Conservation (phyloP, 2,888 invertebrate genomes). For the Anorthoa munda region DNA sequence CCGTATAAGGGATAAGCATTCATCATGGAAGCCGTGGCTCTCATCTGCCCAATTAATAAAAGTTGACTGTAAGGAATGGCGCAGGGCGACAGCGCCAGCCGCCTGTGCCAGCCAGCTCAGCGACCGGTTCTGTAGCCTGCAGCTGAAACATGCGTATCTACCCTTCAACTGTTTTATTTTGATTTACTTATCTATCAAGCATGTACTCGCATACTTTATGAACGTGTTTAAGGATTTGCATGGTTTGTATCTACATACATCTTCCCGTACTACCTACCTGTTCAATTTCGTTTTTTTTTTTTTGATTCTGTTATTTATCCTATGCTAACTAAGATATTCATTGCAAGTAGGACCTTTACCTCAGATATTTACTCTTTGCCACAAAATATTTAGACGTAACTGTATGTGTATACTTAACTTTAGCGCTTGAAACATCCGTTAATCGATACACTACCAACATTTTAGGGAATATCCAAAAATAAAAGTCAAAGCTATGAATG, state of each 20-base stretch:
- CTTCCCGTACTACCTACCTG: constrained; percentile 27
- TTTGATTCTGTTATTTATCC: constrained; percentile 5
- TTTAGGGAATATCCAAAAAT: constrained; percentile 32
- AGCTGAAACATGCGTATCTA: constrained; percentile 84
- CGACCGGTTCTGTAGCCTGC: constrained; percentile 86
- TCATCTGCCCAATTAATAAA: constrained; percentile 91
- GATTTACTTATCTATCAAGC: constrained; percentile 87
- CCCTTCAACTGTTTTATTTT: constrained; percentile 88
- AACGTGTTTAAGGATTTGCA: constrained; percentile 75
- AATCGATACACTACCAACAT: neutral
- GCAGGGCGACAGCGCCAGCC: constrained; percentile 81
- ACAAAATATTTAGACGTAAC: neutral
- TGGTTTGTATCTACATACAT: constrained; percentile 67
- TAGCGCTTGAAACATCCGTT: neutral
- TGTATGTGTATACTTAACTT: no score
- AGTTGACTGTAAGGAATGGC: constrained; percentile 89
- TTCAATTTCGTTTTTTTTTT: constrained; percentile 28
- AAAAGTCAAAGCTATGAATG: constrained; percentile 54
- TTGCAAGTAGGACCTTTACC: neutral
- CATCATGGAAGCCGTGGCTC: constrained; percentile 89
- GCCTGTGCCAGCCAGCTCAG: constrained; percentile 73
- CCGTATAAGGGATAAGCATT: constrained; percentile 89
- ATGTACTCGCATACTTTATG: constrained; percentile 75
- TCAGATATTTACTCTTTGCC: no score
- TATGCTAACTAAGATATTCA: constrained; percentile 4